Evolutionary conservation across 2,113 vertebrate genomes (phyloP).

Genomic region (Microcebus jonahi): DNA sequence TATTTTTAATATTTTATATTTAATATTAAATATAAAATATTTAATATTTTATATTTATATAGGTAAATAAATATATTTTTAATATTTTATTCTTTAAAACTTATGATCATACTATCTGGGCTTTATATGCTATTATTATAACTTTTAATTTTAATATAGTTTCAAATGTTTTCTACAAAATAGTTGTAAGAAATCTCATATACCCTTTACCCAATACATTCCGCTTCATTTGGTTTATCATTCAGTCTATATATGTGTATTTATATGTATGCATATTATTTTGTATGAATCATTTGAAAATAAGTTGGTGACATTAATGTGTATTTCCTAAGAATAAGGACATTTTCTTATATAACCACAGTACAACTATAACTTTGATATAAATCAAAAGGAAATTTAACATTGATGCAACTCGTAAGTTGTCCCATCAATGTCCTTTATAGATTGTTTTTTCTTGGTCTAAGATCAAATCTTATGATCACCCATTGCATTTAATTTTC

Average conservation of each 20-base stretch:
- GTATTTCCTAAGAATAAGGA: not conserved
- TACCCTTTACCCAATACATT: not conserved
- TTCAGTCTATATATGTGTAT: not conserved
- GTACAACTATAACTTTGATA: not conserved
- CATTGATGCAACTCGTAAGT: not conserved
- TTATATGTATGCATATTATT: not conserved
- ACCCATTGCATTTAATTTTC: not conserved
- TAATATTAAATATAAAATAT: too few relatives aligned
- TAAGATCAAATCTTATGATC: slow-evolving; percentile 11
- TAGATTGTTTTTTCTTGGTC: not conserved
- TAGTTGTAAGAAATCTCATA: not conserved
- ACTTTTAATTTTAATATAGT: slow-evolving; percentile 28
- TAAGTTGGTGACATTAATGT: not conserved
- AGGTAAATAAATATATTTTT: not conserved
- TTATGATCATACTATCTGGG: not conserved
- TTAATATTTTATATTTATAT: too few relatives aligned
- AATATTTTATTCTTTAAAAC: not conserved
- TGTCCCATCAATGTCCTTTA: not conserved
- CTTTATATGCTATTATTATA: not conserved
- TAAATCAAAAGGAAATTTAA: slow-evolving; percentile 13
- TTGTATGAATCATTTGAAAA: not conserved
- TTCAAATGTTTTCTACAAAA: slow-evolving; percentile 18
- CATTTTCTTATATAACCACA: not conserved
- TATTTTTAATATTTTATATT: not conserved
- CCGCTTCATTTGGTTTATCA: not conserved